Conservation (phyloP, 2,888 invertebrate genomes). For the Sycophila texana region DNA sequence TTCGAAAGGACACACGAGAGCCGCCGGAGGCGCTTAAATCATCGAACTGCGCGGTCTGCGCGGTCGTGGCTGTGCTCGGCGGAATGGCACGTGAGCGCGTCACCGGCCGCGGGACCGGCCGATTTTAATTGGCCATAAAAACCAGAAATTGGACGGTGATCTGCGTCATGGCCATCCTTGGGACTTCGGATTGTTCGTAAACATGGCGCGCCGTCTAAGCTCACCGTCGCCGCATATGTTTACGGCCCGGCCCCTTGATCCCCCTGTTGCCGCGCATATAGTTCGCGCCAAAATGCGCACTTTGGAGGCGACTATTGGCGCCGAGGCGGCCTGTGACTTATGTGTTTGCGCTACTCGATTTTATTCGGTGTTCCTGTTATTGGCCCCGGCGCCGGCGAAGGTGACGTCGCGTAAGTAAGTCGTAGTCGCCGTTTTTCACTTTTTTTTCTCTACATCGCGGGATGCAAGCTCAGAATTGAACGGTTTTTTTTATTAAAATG, state of each 20-base stretch:
- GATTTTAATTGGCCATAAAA: conserved; percentile 44
- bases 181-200: conserved; percentile 36
- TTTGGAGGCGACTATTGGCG: not conserved
- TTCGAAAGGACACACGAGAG: conserved; percentile 34
- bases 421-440: not conserved
- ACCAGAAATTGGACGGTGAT: conserved; percentile 42
- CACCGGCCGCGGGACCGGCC: not conserved
- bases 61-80: no score
- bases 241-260: not conserved
- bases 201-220: conserved; percentile 31
- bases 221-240: conserved; percentile 30
- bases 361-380: not conserved
- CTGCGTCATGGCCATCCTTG: conserved; percentile 57
- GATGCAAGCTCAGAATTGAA: conserved; percentile 17
- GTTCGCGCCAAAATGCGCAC: not conserved
- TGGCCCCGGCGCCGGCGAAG: not conserved
- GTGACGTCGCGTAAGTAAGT: not conserved
- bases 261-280: not conserved
- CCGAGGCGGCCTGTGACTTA: no score
- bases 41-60: not conserved
- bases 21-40: not conserved
- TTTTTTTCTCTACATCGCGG: conserved; percentile 9
- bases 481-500: conserved; percentile 36
- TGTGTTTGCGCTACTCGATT: no score
- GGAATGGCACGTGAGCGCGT: not conserved